Evolutionary conservation across 2,888 invertebrate genomes (phyloP).

Genomic region (Epinotia demarniana): DNA sequence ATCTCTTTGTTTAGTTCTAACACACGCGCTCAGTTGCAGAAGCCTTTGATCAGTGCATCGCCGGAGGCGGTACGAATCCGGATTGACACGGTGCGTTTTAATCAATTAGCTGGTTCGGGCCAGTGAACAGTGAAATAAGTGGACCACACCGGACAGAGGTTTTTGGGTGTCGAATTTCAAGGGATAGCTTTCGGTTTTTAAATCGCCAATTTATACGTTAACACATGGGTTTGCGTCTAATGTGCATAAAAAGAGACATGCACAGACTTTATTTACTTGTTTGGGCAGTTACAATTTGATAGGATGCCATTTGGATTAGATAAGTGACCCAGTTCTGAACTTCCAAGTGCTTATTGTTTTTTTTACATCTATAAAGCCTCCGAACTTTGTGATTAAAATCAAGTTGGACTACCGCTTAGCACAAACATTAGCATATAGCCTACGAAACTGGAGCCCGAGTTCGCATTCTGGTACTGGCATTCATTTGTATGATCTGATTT

Average conservation of each 20-base stretch:
- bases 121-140: conserved; percentile 79
- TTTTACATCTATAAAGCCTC: too few relatives aligned
- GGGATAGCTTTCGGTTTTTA: conserved; percentile 54
- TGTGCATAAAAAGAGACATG: not conserved
- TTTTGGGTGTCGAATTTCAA: conserved; percentile 78
- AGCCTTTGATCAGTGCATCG: conserved; percentile 47
- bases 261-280: not conserved
- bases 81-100: conserved; percentile 83
- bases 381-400: too few relatives aligned
- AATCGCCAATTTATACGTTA: conserved; percentile 2
- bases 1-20: conserved; percentile 24
- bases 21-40: conserved; percentile 24
- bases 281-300: not conserved
- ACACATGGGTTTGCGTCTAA: not conserved
- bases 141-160: conserved; percentile 67
- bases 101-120: conserved; percentile 79
- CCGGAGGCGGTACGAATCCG: conserved; percentile 58
- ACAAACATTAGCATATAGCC: too few relatives aligned
- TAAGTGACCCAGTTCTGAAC: not conserved
- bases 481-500: too few relatives aligned
- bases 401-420: too few relatives aligned
- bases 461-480: too few relatives aligned
- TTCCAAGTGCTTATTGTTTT: too few relatives aligned
- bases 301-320: not conserved
- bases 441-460: too few relatives aligned